Conservation (phyloP, 2,888 invertebrate species). For the Meiosimyza decipiens region DNA sequence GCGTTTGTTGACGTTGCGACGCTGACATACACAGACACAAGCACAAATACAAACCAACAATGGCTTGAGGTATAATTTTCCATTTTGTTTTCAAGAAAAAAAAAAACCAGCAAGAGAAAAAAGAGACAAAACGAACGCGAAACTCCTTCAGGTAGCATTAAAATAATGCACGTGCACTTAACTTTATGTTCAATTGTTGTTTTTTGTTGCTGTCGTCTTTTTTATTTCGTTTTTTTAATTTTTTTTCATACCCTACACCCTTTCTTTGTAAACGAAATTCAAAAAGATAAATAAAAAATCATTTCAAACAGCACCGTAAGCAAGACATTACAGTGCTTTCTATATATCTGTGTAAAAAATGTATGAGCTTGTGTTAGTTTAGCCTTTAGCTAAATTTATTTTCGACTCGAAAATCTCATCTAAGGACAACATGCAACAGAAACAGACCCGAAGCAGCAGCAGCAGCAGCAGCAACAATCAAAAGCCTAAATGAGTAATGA, state of each 20-base stretch:
- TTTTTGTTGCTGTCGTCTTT: slow-evolving; percentile 4
- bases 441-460: slow-evolving; percentile 5
- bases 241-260: too few species aligned
- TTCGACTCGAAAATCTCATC: slow-evolving; percentile 31
- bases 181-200: slow-evolving; percentile 51
- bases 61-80: slow-evolving; percentile 29
- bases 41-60: slow-evolving; percentile 12
- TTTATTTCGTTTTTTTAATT: slow-evolving; percentile 9
- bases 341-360: slow-evolving; percentile 32
- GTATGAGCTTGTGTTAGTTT: slow-evolving; percentile 39
- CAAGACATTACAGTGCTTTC: background rate
- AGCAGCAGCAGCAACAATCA: slow-evolving; percentile 18
- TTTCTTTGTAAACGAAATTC: too few species aligned
- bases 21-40: slow-evolving; percentile 18
- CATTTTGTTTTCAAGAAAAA: slow-evolving; percentile 15
- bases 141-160: slow-evolving; percentile 64
- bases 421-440: slow-evolving; percentile 28
- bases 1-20: slow-evolving; percentile 21
- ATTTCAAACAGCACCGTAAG: too few species aligned
- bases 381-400: slow-evolving; percentile 38
- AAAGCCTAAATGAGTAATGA: slow-evolving; percentile 36
- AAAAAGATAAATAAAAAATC: too few species aligned
- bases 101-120: background rate
- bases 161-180: slow-evolving; percentile 65
- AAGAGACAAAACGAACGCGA: background rate